Base-by-base conservation (phyloP, 2,113 vertebrate species). In the Siphamia tubifer region DNA sequence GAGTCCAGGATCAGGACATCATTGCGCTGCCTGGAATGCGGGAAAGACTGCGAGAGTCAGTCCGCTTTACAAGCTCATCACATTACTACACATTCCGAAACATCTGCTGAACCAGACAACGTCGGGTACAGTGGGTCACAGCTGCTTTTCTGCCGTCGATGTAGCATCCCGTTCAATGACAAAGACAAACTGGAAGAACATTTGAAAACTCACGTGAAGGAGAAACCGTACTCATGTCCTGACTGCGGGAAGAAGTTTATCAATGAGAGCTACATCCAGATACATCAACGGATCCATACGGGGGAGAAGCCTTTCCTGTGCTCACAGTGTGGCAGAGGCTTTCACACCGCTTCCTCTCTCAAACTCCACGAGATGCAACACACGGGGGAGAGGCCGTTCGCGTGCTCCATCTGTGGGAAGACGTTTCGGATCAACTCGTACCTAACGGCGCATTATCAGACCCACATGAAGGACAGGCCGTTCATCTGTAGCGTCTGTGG, bases 161-260 rank as follows among this genome's bases (percentile, higher is more conserved):
- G 88, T 23, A 67, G 78, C 15, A 10, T 77, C 27, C 71, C 73
- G 60, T 87, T 88, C 44, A 19, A 4, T 1, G 77, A 83, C 0
- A 77, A 69, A 31, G 66, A 69, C 24, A 69, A 85, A 56, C 61
- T 90, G 53, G 79, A 84, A 3, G 77, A 77, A 8, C 88, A 90
- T 24, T 79, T 86, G 81, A 83, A 81, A 34, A 76, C 53, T 3
- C 88, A 90, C 44, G 6, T 83, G 7, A 87, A 86, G 35, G 81
- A 84, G 45, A 86, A 83, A 34, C 87, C 60, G 51, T 87, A 76
- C 54, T 76, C 85, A 0, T 89, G 87, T 49, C 85, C 87, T 0
- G 85, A 89, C 77, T 94, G 94, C 8, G 93, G 91, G 10, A 94
- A 94, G 75, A 91, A 49, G 28, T 94, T 94, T 66, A 91, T 87